These are phyloP conservation scores for Pachycephala philippinensis DNA, from an alignment of 2,113 vertebrate species.

Conservation along the genomic window DNA sequence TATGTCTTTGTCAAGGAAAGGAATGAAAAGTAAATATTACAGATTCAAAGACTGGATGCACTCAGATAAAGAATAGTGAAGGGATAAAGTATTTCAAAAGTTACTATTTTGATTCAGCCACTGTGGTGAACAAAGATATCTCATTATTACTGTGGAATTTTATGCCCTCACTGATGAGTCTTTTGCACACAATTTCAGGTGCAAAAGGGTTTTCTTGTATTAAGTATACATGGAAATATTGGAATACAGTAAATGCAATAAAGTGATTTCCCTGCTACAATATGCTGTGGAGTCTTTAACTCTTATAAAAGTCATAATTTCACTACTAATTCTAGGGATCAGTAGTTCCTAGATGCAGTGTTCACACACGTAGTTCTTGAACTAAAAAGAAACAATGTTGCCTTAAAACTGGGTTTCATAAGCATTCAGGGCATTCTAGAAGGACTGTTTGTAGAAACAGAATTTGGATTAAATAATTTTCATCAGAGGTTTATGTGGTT, in stretches of 20 bases:
- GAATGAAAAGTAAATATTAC: not conserved
- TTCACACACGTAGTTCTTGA: not conserved
- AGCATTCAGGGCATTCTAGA: not conserved
- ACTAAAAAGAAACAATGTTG: not conserved
- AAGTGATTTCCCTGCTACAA: not conserved
- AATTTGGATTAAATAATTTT: not conserved
- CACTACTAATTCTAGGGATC: not conserved
- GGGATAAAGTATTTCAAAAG: not conserved
- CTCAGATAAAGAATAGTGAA: not conserved
- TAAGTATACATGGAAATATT: not conserved
- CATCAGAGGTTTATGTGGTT: not conserved
- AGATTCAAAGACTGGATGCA: not conserved
- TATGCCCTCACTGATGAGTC: not conserved
- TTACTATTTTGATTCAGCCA: not conserved
- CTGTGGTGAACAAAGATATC: not conserved
- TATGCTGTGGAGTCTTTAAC: not conserved
- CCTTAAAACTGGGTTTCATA: not conserved
- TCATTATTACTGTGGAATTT: not conserved
- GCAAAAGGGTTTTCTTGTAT: not conserved
- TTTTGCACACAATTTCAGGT: not conserved
- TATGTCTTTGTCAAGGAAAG: not conserved
- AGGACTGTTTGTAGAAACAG: not conserved
- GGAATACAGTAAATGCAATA: not conserved
- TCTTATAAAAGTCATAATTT: not conserved
- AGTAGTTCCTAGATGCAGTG: not conserved